Percentiles rank a stretch among this genome's conserved stretches.
phyloP scores from a whole-genome alignment of 2,888 invertebrate genomes.

The Torymus auratus region DNA sequence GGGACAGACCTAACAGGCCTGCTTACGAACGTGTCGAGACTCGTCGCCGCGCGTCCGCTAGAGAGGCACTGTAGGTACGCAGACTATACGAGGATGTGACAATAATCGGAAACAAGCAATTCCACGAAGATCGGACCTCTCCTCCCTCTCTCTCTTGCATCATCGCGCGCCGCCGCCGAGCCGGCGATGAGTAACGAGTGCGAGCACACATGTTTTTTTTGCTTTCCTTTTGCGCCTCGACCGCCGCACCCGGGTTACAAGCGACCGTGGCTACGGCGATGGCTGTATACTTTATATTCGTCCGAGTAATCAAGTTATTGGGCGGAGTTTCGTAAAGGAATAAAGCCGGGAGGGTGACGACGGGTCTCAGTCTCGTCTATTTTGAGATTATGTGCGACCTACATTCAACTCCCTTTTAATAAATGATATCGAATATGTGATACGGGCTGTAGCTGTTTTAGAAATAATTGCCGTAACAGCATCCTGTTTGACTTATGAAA shows the following conservation, averaged over 20 bases:
- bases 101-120: constrained; percentile 56
- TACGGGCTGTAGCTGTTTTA: too few relatives aligned
- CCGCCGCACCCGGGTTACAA: too few relatives aligned
- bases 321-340: constrained; percentile 13
- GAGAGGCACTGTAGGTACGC: neutral
- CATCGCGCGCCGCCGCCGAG: constrained; percentile 20
- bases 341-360: neutral
- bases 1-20: neutral
- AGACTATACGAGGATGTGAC: constrained; percentile 42
- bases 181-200: constrained; percentile 21
- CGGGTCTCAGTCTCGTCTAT: neutral
- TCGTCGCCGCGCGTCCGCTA: constrained; percentile 5
- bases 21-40: constrained; percentile 46
- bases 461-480: too few relatives aligned
- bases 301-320: constrained; percentile 40
- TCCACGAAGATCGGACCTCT: constrained; percentile 46
- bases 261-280: too few relatives aligned
- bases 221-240: neutral
- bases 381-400: constrained; percentile 38
- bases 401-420: constrained; percentile 6
- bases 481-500: too few relatives aligned
- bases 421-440: too few relatives aligned
- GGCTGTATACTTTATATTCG: constrained; percentile 20
- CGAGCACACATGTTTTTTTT: neutral
- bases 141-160: constrained; percentile 34